Evolutionary conservation across 2,888 invertebrate species (phyloP).

Genomic region (Cloeon dipterum): DNA sequence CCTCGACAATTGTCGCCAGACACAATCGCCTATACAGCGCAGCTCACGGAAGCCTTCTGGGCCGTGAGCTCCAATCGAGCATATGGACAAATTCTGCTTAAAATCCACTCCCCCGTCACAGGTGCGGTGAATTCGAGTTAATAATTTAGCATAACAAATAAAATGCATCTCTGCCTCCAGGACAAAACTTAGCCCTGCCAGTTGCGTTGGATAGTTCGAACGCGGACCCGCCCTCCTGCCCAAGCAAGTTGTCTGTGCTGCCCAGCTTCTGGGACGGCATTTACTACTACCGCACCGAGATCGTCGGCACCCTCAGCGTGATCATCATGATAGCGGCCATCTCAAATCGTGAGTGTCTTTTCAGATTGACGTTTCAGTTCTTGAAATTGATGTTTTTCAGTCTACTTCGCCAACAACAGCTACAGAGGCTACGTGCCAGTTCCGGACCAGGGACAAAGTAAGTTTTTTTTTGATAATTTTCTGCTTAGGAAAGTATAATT

Average conservation of each 20-base stretch:
- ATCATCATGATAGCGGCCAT: not conserved
- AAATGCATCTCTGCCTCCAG: no score
- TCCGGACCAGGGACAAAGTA: no score
- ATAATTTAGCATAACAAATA: not conserved
- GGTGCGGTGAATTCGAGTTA: no score
- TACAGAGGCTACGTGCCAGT: no score
- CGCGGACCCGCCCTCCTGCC: not conserved
- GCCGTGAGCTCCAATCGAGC: not conserved
- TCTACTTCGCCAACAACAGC: no score
- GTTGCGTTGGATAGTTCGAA: not conserved
- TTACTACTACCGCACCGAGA: not conserved
- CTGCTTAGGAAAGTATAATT: no score
- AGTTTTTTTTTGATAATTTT: no score
- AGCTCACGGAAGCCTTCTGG: not conserved
- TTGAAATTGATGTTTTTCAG: no score
- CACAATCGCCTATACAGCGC: not conserved
- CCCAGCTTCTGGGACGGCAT: not conserved
- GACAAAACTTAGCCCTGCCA: not conserved
- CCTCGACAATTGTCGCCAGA: not conserved
- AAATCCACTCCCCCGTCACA: not conserved
- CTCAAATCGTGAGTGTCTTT: not conserved
- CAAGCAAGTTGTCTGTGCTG: no score
- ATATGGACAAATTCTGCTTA: not conserved
- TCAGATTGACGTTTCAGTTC: no score
- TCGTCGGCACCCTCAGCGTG: not conserved